These are phyloP conservation scores for Todiramphus chloris DNA, from an alignment of 2,113 vertebrate species.

Conservation along the genomic window DNA sequence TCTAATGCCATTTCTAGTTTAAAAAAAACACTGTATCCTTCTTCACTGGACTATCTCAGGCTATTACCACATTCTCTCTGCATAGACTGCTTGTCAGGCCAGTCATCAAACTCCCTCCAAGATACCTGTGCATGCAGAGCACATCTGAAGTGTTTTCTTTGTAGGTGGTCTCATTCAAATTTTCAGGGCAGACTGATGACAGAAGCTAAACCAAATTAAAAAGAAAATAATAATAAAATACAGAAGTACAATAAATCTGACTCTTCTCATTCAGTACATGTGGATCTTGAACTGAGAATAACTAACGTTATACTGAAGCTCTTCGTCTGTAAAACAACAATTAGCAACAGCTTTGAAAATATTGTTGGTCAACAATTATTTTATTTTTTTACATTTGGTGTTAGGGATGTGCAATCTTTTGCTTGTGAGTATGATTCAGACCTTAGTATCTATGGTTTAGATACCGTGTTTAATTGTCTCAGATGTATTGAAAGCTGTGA, in stretches of 20 bases:
- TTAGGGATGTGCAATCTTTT: background rate
- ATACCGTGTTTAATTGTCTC: background rate
- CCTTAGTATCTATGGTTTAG: background rate
- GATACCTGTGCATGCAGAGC: background rate
- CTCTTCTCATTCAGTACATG: background rate
- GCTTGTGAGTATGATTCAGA: background rate
- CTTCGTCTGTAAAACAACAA: background rate
- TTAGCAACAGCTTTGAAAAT: background rate
- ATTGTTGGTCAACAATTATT: background rate
- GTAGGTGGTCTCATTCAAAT: background rate
- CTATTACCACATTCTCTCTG: background rate
- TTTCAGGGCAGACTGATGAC: background rate
- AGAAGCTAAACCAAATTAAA: background rate
- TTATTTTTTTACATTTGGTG: background rate
- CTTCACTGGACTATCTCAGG: background rate
- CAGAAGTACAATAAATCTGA: background rate
- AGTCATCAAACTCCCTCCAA: background rate
- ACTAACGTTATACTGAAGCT: background rate
- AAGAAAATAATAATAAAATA: background rate
- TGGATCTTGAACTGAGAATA: background rate
- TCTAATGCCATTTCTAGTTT: background rate
- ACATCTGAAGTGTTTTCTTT: background rate
- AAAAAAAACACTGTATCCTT: background rate
- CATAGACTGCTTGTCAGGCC: background rate
- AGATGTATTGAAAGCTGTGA: background rate